phyloP scores from a whole-genome alignment of 2,113 vertebrate genomes.

The Brachirus orientalis region DNA sequence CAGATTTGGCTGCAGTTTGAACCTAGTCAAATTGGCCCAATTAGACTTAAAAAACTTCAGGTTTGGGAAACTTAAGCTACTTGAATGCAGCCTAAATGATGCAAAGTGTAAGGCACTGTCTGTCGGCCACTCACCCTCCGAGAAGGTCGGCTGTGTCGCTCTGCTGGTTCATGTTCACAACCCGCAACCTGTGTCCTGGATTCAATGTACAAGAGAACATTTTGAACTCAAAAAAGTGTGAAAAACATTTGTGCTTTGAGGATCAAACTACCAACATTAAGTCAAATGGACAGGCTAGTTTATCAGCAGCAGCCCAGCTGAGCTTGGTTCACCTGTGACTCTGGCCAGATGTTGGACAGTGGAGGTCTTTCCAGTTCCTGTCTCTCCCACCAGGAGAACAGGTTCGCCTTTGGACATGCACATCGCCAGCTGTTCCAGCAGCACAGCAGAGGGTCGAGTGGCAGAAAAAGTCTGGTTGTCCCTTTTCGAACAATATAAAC shows the following conservation, averaged over 20 bases:
- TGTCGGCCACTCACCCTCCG: slow-evolving; percentile 87
- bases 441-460: slow-evolving; percentile 89
- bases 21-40: not conserved
- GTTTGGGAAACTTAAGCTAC: no score
- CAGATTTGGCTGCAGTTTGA: no score
- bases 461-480: slow-evolving; percentile 89
- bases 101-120: not conserved
- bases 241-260: no score
- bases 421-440: slow-evolving; percentile 93
- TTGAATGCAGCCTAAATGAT: no score
- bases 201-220: not conserved
- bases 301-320: not conserved
- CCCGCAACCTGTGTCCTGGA: slow-evolving; percentile 88
- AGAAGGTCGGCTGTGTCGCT: slow-evolving; percentile 96
- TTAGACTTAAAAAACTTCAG: no score
- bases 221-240: slow-evolving; percentile 8
- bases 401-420: slow-evolving; percentile 91
- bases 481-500: slow-evolving; percentile 62
- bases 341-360: slow-evolving; percentile 92
- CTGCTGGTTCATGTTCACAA: slow-evolving; percentile 99
- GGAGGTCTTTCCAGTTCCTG: slow-evolving; percentile 96
- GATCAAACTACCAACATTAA: not conserved
- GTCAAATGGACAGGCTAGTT: not conserved
- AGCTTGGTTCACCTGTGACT: slow-evolving; percentile 82
- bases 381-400: slow-evolving; percentile 95